These are phyloP conservation scores for Scatophagus argus DNA, from an alignment of 2,113 vertebrate genomes.

Conservation along the genomic window DNA sequence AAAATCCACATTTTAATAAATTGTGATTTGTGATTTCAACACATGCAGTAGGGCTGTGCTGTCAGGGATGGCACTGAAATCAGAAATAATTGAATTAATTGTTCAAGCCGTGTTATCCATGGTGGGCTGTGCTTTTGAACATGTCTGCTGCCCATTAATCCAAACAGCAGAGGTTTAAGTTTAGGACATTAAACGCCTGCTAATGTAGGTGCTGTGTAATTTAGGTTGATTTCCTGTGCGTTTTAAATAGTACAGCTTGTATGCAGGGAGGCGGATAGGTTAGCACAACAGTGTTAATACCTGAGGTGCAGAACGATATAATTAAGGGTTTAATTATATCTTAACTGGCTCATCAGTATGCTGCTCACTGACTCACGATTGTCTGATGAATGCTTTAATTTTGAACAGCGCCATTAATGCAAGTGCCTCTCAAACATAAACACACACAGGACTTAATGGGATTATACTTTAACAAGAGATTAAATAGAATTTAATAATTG, in stretches of 20 bases:
- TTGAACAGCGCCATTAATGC: slow-evolving; percentile 62
- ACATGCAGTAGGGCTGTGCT: slow-evolving; percentile 1
- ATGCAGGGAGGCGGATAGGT: slow-evolving; percentile 54
- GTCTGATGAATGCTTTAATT: slow-evolving; percentile 67
- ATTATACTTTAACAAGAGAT: slow-evolving; percentile 53
- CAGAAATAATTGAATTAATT: slow-evolving; percentile 10
- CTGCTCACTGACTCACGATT: slow-evolving; percentile 40
- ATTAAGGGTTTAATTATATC: slow-evolving; percentile 72
- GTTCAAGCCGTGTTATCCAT: background rate
- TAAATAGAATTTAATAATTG: slow-evolving; percentile 63
- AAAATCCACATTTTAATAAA: background rate
- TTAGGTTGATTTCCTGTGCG: slow-evolving; percentile 49
- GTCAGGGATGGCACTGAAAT: background rate
- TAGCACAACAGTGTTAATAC: slow-evolving; percentile 63
- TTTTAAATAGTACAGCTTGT: slow-evolving; percentile 41
- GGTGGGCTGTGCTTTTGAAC: slow-evolving; percentile 4
- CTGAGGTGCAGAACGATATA: slow-evolving; percentile 67
- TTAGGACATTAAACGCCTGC: slow-evolving; percentile 26
- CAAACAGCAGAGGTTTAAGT: slow-evolving; percentile 7
- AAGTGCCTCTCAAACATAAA: slow-evolving; percentile 65
- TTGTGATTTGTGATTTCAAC: background rate
- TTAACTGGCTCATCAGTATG: slow-evolving; percentile 65
- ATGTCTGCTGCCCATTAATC: background rate
- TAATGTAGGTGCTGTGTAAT: slow-evolving; percentile 50
- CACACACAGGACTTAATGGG: slow-evolving; percentile 68